Evolutionary conservation across 2,888 invertebrate genomes (phyloP), one percentile per base, ranked within the genome.

Genomic region (Tridacna gigas): DNA sequence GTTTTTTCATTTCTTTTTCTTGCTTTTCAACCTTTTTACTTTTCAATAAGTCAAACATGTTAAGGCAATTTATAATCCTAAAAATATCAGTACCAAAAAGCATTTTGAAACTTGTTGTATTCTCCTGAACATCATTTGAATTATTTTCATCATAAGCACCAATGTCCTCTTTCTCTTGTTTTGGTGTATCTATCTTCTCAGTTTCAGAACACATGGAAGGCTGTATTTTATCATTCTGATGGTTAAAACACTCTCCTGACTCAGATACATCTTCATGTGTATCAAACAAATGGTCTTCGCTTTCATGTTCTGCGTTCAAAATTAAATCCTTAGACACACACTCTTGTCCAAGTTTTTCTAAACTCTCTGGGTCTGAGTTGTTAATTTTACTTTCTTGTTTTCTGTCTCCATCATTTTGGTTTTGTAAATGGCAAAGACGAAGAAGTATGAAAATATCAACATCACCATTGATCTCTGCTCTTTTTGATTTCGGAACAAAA

Each of bases 401-500:
- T 9, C 60, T 60, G 60, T n/a, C 37, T 37, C 7, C 37, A 37
- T 37, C 37, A 37, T 2, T 4, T 37, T 37, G 37, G 37, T 37
- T 37, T 37, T 37, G 37, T 37, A 37, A 37, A 37, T 37, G 37
- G 37, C 37, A 37, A 37, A 71, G 26, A 47, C 71, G 51, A 18
- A 77, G 48, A 77, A 77, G 63, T 51, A 77, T 66, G 28, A 77
- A 77, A 4, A 73, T 28, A 22, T 78, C 48, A 7, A 26, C 61
- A 61, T 78, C 63, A 0, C 61, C 71, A 5, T 25, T 37, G 20
- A 78, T 71, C 20, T 45, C 13, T 18, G 37, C 28, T 63, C 26
- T 78, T 22, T 78, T 61, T 63, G 71, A 71, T 18, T 71, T 60
- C 45, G 78, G 78, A 45, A 71, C 61, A 28, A 63, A 61, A 25